phyloP scores from a whole-genome alignment of 2,888 invertebrate genomes.

The Morpho deidamia region DNA sequence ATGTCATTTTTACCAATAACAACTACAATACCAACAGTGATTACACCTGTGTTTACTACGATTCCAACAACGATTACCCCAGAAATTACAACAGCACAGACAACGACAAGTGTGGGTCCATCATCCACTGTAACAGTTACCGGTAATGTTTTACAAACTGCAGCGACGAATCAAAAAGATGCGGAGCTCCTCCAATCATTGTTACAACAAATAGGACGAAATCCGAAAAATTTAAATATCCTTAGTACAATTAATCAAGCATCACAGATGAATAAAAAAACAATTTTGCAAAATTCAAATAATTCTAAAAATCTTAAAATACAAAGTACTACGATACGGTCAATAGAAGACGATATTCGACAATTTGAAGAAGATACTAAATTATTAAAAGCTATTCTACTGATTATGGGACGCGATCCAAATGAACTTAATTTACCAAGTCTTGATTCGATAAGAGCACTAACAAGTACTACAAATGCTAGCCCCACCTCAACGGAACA shows the following conservation, averaged over 20 bases:
- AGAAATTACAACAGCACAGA: slow-evolving; percentile 21
- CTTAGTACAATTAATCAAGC: slow-evolving; percentile 35
- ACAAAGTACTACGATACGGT: slow-evolving; percentile 51
- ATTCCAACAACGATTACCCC: slow-evolving; percentile 25
- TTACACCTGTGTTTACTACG: slow-evolving; percentile 17
- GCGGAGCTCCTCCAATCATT: slow-evolving; percentile 42
- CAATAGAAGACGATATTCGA: slow-evolving; percentile 64
- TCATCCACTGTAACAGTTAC: slow-evolving; percentile 33
- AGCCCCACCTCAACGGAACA: slow-evolving; percentile 30
- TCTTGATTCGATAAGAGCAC: slow-evolving; percentile 38
- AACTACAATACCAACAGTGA: slow-evolving; percentile 16
- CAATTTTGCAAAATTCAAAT: slow-evolving; percentile 19
- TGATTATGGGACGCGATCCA: slow-evolving; percentile 65
- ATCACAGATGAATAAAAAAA: slow-evolving; percentile 24
- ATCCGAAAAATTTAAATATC: slow-evolving; percentile 56
- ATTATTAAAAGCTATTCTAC: slow-evolving; percentile 60
- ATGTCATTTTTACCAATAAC: slow-evolving; percentile 31
- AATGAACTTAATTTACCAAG: slow-evolving; percentile 55
- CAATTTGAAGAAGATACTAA: slow-evolving; percentile 70
- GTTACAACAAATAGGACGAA: slow-evolving; percentile 52
- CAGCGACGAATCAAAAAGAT: slow-evolving; percentile 47
- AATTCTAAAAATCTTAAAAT: slow-evolving; percentile 33
- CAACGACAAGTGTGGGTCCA: slow-evolving; percentile 31
- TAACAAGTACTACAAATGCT: background rate
- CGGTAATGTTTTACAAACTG: slow-evolving; percentile 45